Percentiles rank a stretch among this genome's conserved stretches.
Conservation (phyloP, 2,797 vertebrate species). For the Chelon labrosus region DNA sequence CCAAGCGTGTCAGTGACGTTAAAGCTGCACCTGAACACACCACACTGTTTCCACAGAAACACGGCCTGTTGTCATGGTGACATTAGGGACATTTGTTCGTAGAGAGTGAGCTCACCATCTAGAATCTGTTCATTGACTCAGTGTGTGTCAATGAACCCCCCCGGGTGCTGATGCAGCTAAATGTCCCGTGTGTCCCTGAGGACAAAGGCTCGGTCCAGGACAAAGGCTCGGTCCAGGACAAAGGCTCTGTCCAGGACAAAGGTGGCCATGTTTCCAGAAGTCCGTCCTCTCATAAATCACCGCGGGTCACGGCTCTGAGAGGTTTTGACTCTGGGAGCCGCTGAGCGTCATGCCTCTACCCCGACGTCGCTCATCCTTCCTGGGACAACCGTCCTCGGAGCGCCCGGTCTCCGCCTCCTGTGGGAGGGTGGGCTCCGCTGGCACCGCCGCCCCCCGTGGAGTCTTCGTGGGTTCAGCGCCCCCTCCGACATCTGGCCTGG, state of each 20-base stretch:
- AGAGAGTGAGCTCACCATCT: too few relatives aligned
- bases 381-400: conserved; percentile 83
- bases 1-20: background rate
- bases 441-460: conserved; percentile 27
- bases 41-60: background rate
- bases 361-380: conserved; percentile 88
- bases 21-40: background rate
- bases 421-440: conserved; percentile 54
- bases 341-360: conserved; percentile 88
- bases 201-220: conserved; percentile 50
- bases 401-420: conserved; percentile 64
- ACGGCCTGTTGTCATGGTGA: background rate
- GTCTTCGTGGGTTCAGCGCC: conserved; percentile 63
- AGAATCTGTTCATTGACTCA: too few relatives aligned
- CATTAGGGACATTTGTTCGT: background rate
- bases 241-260: conserved; percentile 72
- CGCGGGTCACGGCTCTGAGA: conserved; percentile 39
- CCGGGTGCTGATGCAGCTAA: conserved; percentile 84
- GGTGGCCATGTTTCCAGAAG: conserved; percentile 89
- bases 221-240: conserved; percentile 44
- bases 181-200: conserved; percentile 49
- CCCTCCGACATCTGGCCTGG: conserved; percentile 67
- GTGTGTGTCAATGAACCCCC: conserved; percentile 13
- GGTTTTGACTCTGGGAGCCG: conserved; percentile 64
- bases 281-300: conserved; percentile 75